A percentile compares a stretch with the other conserved stretches of the same genome.
These are phyloP conservation scores for Trichacis sp. DNA, from an alignment of 2,888 invertebrate genomes.

Conservation along the genomic window DNA sequence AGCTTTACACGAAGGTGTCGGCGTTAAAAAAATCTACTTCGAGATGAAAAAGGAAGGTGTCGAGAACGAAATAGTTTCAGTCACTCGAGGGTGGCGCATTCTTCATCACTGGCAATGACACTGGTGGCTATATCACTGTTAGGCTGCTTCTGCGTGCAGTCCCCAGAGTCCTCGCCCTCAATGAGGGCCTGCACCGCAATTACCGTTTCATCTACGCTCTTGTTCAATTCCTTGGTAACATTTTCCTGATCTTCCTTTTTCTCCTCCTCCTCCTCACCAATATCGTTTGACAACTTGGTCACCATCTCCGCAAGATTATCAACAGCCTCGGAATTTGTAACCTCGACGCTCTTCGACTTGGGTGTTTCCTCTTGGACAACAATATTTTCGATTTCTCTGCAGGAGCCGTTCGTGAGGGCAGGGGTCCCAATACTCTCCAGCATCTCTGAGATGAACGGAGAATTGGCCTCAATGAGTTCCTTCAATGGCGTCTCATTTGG, in stretches of 20 bases:
- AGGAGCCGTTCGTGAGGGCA: slow-evolving; percentile 34
- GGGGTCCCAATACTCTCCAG: slow-evolving; percentile 39
- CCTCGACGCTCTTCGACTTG: background rate
- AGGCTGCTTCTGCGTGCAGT: background rate
- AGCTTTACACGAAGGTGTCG: too few species aligned
- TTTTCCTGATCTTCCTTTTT: slow-evolving; percentile 3
- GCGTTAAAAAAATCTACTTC: too few species aligned
- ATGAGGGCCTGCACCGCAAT: slow-evolving; percentile 45
- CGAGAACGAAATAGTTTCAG: background rate
- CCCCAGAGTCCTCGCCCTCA: slow-evolving; percentile 12
- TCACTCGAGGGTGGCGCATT: slow-evolving; percentile 42
- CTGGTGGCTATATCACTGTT: background rate
- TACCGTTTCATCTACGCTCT: slow-evolving; percentile 31
- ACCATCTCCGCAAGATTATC: slow-evolving; percentile 49
- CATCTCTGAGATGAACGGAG: slow-evolving; percentile 54
- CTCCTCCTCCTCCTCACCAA: slow-evolving; percentile 6
- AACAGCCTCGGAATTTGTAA: slow-evolving; percentile 41
- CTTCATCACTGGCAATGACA: slow-evolving; percentile 41
- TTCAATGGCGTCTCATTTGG: slow-evolving; percentile 52
- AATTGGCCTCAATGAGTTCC: slow-evolving; percentile 56
- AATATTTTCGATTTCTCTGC: slow-evolving; percentile 4
- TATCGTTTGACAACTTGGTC: slow-evolving; percentile 45
- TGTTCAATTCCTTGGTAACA: too few species aligned
- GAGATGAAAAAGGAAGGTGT: background rate
- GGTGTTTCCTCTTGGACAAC: background rate